Evolutionary conservation across 2,888 invertebrate species (phyloP).

Genomic region (Dicyrtomina minuta): DNA sequence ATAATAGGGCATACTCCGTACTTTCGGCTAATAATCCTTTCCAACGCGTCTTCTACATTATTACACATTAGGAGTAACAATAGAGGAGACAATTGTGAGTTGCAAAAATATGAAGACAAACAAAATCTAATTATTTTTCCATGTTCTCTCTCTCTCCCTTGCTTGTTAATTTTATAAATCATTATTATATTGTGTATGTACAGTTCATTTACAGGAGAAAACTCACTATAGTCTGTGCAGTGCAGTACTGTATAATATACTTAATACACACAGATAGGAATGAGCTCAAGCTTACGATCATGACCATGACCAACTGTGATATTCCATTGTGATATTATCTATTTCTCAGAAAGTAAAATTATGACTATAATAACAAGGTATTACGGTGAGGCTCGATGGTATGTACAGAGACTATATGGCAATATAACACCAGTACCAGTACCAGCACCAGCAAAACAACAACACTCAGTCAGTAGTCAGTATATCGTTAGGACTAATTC

Average conservation of each 20-base stretch:
- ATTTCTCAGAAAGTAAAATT: conserved; percentile 21
- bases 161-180: too few relatives aligned
- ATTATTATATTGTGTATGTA: not conserved
- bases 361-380: not conserved
- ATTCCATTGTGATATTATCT: conserved; percentile 24
- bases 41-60: too few relatives aligned
- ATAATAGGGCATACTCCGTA: too few relatives aligned
- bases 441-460: too few relatives aligned
- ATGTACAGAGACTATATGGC: too few relatives aligned
- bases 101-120: not conserved
- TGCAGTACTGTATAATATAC: not conserved
- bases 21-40: too few relatives aligned
- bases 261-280: not conserved
- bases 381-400: too few relatives aligned
- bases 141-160: too few relatives aligned
- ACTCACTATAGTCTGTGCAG: not conserved
- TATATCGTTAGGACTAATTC: not conserved
- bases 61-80: not conserved
- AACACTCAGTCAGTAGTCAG: not conserved
- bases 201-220: too few relatives aligned
- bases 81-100: not conserved
- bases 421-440: too few relatives aligned
- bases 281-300: conserved; percentile 16
- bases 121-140: too few relatives aligned
- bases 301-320: conserved; percentile 32